phyloP scores from a whole-genome alignment of 2,113 vertebrate genomes.

The Drymodes brunneopygia region DNA sequence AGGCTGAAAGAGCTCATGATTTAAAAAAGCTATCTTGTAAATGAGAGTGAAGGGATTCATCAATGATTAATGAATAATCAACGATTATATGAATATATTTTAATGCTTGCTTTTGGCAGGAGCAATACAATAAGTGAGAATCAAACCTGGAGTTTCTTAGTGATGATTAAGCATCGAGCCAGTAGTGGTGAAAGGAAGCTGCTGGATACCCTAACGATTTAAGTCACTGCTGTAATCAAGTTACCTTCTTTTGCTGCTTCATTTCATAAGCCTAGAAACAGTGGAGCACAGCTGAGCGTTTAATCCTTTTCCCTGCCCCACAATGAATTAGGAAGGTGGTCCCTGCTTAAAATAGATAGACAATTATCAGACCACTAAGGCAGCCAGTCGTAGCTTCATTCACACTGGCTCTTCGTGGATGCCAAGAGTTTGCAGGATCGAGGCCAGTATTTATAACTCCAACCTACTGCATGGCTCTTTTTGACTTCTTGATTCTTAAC shows the following conservation, averaged over 20 bases:
- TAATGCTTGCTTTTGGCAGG: not conserved
- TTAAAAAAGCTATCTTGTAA: not conserved
- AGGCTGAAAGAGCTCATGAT: not conserved
- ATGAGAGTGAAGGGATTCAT: not conserved
- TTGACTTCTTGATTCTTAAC: slow-evolving; percentile 38
- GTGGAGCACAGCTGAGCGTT: not conserved
- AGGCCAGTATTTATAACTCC: slow-evolving; percentile 9
- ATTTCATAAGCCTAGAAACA: not conserved
- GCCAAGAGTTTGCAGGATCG: not conserved
- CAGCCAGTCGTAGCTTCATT: not conserved
- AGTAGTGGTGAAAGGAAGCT: not conserved
- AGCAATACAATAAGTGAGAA: not conserved
- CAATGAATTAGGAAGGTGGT: not conserved
- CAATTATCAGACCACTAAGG: not conserved
- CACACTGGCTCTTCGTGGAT: not conserved
- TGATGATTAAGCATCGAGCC: not conserved
- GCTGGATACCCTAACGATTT: not conserved
- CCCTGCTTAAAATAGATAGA: not conserved
- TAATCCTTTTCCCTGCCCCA: not conserved
- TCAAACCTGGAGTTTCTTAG: not conserved
- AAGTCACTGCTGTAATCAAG: not conserved
- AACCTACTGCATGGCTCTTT: not conserved
- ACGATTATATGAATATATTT: not conserved
- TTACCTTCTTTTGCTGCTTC: not conserved
- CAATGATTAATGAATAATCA: not conserved